Evolutionary conservation across 2,113 vertebrate genomes (phyloP).

Genomic region (Pelecanus crispus): DNA sequence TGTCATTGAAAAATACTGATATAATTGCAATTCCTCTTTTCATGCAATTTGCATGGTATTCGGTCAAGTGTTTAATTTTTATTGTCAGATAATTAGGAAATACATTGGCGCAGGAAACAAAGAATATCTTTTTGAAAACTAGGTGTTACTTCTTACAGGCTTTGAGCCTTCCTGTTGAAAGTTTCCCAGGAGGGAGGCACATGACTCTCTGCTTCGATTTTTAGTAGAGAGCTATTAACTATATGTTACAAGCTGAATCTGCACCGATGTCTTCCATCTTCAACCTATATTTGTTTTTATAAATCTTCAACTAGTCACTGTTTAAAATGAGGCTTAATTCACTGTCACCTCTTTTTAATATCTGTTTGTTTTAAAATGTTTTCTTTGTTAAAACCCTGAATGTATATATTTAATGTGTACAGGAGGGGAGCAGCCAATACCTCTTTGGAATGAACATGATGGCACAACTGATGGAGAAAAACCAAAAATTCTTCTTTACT

Average conservation of each 20-base stretch:
- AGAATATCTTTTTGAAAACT: not conserved
- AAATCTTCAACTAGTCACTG: not conserved
- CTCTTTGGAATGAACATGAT: slow-evolving; percentile 97
- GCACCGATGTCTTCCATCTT: not conserved
- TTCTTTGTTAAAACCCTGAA: not conserved
- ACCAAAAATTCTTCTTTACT: slow-evolving; percentile 96
- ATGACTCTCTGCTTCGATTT: not conserved
- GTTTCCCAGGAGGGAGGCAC: not conserved
- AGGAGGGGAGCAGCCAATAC: slow-evolving; percentile 98
- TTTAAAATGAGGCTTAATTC: not conserved
- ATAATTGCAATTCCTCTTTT: not conserved
- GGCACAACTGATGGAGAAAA: slow-evolving; percentile 93
- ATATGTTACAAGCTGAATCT: not conserved
- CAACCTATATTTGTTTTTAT: not conserved
- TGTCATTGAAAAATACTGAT: not conserved
- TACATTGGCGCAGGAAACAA: not conserved
- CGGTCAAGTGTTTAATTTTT: not conserved
- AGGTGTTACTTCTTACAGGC: not conserved
- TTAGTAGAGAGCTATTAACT: not conserved
- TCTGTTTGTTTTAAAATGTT: not conserved
- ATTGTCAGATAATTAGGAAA: not conserved
- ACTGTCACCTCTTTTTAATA: not conserved
- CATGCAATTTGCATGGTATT: not conserved
- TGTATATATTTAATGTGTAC: not conserved
- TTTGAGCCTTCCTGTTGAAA: not conserved